These are phyloP conservation scores for Neotoxoptera formosana DNA, from an alignment of 1,140 invertebrate species.

Conservation along the genomic window DNA sequence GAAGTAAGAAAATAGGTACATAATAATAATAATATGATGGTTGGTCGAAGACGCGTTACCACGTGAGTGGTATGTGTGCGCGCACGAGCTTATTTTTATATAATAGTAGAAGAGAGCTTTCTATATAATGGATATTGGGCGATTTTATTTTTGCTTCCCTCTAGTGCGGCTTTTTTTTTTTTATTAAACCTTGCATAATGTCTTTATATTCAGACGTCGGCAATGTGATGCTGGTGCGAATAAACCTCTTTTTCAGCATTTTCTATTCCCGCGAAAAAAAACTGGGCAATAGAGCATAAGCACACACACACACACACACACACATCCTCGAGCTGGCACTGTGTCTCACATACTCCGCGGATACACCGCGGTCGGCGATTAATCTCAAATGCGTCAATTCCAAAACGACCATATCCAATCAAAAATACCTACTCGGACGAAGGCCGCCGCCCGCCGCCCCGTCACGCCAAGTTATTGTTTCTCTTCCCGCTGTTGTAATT, in stretches of 20 bases:
- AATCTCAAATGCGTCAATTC: slow-evolving; percentile 35
- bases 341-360: not conserved
- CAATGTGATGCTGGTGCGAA: not conserved
- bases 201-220: not conserved
- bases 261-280: not conserved
- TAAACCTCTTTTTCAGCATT: not conserved
- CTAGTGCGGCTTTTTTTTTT: not conserved
- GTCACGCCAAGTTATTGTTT: not conserved
- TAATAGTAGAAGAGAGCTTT: not conserved
- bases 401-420: not conserved
- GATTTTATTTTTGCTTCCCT: not conserved
- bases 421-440: not conserved
- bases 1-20: not conserved
- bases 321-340: not conserved
- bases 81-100: not conserved
- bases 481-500: not conserved
- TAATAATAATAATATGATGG: too few species aligned
- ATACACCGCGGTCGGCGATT: not conserved
- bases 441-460: not conserved
- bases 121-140: not conserved
- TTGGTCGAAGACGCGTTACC: not conserved
- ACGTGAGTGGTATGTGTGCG: not conserved
- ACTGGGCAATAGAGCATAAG: not conserved
- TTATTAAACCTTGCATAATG: not conserved
- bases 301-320: not conserved